Evolutionary conservation across 2,797 vertebrate species (phyloP), one percentile per base, ranked within the genome.

Genomic region (Natrix natrix): DNA sequence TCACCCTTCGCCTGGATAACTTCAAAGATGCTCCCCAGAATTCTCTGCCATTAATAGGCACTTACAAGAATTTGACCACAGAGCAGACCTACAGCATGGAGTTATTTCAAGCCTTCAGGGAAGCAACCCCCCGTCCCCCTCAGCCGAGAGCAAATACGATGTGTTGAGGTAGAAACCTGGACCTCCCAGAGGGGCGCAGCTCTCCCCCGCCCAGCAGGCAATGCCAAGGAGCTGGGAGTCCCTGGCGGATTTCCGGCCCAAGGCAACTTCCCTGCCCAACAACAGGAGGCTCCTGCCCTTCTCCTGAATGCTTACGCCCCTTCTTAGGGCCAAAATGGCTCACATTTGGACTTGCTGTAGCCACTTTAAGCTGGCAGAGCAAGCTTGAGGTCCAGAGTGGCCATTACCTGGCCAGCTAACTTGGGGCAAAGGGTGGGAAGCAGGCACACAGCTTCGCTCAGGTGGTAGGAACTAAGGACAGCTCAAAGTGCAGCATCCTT

Each of bases 31-130:
- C 37, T 48, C 10, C 74, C 37, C 37, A 24, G 4, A 24, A 48
- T 48, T 48, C 10, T 24, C 28, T 37, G 63, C 90, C 56, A 22
- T 11, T 1, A 48, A n/a, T 1, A n/a, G 43, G 28, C 24, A 24
- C 61, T 91, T 6, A 86, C 92, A 91, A 52, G 87, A 83, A 60
- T 93, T 1, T 92, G 91, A 28, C 90, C 7, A 56, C 59, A 14
- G 86, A 69, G 89, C 7, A 12, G 56, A 24, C 5, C 90, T 24
- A 78, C 55, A 59, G n/a, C 26, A 74, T 20, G 57, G 4, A 24
- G 93, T 93, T 91, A 69, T 91, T 86, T 37, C 56, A 60, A 90
- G 63, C 93, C 93, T 61, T 55, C 86, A 90, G 52, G 57, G 83
- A 90, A 74, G 5, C 63, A 92, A 48, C 4, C 91, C 91, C 8